Base-by-base conservation (phyloP, 2,888 invertebrate species). In the Pasiphila rectangulata region DNA sequence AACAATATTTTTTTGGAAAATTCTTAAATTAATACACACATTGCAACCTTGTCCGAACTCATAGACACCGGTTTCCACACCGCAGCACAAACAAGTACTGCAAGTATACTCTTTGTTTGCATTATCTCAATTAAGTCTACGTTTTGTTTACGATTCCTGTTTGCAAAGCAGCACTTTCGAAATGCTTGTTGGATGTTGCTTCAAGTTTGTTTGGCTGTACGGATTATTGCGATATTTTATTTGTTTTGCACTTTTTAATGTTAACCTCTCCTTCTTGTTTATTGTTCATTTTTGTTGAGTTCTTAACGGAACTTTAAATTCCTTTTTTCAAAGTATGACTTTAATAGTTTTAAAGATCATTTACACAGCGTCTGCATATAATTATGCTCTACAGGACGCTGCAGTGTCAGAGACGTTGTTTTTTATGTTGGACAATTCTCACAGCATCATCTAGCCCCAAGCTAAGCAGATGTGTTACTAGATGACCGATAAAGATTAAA, bases 51-150 rank as follows among this genome's bases (percentile, higher is more conserved):
- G 7, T 27, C 27, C 27, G 13, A 6, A 12, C 21, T 36, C 35
- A 23, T 35, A 23, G 10, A 23, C 34, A 40, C 16, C 36, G 17
- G 13, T 16, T 29, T 44, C 47, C 23, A 46, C 44, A 21, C 23
- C 45, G 37, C 30, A 50, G 38, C 50, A 55, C 43, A 54, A 51
- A 54, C 56, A 57, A 38, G 25, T 32, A 43, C 34, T 43, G 43
- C 43, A 39, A 47, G 17, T 71, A 69, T 74, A 74, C 73, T 73
- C 78, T 79, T 81, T 85, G 82, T 86, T 87, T 83, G 72, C 77
- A 73, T 79, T 77, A 81, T 83, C 78, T 82, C 83, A 85, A 85
- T 86, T 85, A 85, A 86, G 82, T 79, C 79, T 81, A 77, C 77
- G 79, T 80, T 79, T 74, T 83, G 81, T 83, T 83, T 83, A 73